Base-by-base conservation (phyloP, 2,888 invertebrate genomes). In the Dasypolia templi region DNA sequence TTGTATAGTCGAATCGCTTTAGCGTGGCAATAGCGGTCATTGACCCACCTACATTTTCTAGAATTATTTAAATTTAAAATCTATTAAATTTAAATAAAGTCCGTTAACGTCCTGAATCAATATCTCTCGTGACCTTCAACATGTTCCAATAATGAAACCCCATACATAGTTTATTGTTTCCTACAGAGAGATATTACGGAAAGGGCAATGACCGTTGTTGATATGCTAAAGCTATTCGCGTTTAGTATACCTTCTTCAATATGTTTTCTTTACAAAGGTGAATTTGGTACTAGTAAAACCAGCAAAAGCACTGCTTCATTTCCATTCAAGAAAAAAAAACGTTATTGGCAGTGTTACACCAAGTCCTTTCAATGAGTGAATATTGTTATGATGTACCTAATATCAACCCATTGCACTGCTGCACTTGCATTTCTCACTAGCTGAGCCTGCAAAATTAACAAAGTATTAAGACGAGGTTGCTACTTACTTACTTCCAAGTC, bases 401-500 rank as follows among this genome's bases (percentile, higher is more conserved):
- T 14, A 63, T 29, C 29, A 63, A 29, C 29, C 14, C 9, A 17
- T 0, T 5, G 14, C 4, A 53, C 5, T 32, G 53, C 5, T 22
- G 14, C 14, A 29, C 22, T 17, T 29, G 22, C 7, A 7, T 6
- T 29, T n/a, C 17, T n/a, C 29, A 29, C 49, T 7, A 12, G 17
- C 17, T 29, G n/a, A 62, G 1, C 32, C 32, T 29, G 26, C n/a
- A n/a, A n/a, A 19, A 39, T 56, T 12, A 26, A 49, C 49, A 72
- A 63, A 67, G 32, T 46, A 44, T 63, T 17, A 53, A 65, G 58
- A 64, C 44, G 17, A 19, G 14, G 35, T 73, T n/a, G 19, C 51
- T 17, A 32, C 14, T 4, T 0, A 64, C 64, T 39, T 39, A 39
- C 53, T 26, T n/a, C n/a, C n/a, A n/a, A n/a, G n/a, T n/a, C n/a